phyloP scores from a whole-genome alignment of 2,113 vertebrate genomes.

The Speoplatyrhinus poulsoni region DNA sequence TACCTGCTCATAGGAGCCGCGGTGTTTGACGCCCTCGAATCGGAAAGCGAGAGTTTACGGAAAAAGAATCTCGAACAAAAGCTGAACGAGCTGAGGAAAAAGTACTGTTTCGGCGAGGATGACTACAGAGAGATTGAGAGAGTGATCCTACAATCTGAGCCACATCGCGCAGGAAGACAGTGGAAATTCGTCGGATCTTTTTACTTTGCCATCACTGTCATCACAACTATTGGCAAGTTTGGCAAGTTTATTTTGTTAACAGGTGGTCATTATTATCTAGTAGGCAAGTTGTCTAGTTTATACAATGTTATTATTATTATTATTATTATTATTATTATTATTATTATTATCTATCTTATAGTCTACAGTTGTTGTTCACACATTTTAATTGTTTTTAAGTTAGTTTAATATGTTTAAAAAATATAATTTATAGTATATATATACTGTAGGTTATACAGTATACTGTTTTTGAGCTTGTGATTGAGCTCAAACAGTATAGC shows the following conservation, averaged over 20 bases:
- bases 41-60: slow-evolving; percentile 79
- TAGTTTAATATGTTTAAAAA: too few species aligned
- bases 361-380: too few species aligned
- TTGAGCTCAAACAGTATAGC: too few species aligned
- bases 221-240: slow-evolving; percentile 88
- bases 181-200: slow-evolving; percentile 90
- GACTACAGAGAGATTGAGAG: slow-evolving; percentile 84
- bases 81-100: slow-evolving; percentile 77
- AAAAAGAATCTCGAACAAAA: slow-evolving; percentile 81
- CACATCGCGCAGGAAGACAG: slow-evolving; percentile 84
- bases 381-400: too few species aligned
- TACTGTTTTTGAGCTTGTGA: too few species aligned
- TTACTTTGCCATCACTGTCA: slow-evolving; percentile 91
- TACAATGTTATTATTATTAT: too few species aligned
- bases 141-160: slow-evolving; percentile 81
- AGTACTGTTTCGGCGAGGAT: slow-evolving; percentile 80
- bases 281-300: too few species aligned
- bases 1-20: slow-evolving; percentile 88
- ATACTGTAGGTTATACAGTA: too few species aligned
- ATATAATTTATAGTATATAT: slow-evolving; percentile 5
- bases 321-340: too few species aligned
- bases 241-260: too few species aligned
- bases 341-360: too few species aligned
- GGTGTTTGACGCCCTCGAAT: slow-evolving; percentile 89
- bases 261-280: too few species aligned